These are phyloP conservation scores for Cotesia typhae DNA, from an alignment of 1,140 invertebrate species.

Conservation along the genomic window DNA sequence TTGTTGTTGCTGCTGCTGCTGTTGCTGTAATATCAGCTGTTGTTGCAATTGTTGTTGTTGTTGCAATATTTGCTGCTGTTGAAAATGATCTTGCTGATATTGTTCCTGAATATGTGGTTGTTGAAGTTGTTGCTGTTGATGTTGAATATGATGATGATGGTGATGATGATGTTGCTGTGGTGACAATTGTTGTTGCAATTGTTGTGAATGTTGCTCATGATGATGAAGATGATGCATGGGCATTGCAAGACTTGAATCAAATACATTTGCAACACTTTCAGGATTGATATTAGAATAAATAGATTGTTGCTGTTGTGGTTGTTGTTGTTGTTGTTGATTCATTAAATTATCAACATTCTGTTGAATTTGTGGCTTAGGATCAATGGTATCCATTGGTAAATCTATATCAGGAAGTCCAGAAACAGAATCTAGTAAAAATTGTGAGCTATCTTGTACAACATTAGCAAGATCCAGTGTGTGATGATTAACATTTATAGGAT, in stretches of 20 bases:
- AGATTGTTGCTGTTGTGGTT: slow-evolving; percentile 24
- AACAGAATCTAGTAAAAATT: slow-evolving; percentile 57
- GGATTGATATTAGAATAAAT: slow-evolving; percentile 40
- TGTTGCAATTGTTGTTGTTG: slow-evolving; percentile 29
- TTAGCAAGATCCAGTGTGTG: slow-evolving; percentile 52
- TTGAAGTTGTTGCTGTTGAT: slow-evolving; percentile 12
- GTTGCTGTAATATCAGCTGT: not conserved
- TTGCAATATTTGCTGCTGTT: slow-evolving; percentile 35
- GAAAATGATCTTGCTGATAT: slow-evolving; percentile 5
- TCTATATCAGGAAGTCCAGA: slow-evolving; percentile 58
- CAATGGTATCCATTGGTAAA: slow-evolving; percentile 52
- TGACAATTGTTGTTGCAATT: not conserved
- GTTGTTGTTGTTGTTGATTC: slow-evolving; percentile 17
- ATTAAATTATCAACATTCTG: slow-evolving; percentile 13
- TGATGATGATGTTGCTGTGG: not conserved
- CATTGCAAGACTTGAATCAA: slow-evolving; percentile 29
- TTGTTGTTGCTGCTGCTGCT: slow-evolving; percentile 35
- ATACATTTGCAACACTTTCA: slow-evolving; percentile 43
- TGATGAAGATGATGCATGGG: slow-evolving; percentile 20
- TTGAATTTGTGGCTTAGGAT: slow-evolving; percentile 39
- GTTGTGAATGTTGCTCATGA: slow-evolving; percentile 14
- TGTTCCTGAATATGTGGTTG: slow-evolving; percentile 31
- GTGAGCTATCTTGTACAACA: slow-evolving; percentile 51
- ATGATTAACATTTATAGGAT: slow-evolving; percentile 48
- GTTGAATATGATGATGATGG: not conserved